Base-by-base conservation (phyloP, 1,140 invertebrate species). In the Brachionus angularis region DNA sequence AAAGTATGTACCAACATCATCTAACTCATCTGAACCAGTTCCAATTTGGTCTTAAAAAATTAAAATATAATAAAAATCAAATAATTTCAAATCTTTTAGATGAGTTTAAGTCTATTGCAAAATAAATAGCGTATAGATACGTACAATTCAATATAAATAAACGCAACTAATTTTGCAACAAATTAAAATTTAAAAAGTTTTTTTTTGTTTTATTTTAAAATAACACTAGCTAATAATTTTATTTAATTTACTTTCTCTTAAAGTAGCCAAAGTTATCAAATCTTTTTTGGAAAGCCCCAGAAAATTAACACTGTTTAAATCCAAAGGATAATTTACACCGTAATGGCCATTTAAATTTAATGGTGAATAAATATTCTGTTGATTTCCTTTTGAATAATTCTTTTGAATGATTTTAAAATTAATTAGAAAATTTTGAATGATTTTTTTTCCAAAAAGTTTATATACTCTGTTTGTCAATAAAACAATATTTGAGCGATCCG, bases 1-100 rank as follows among this genome's bases (percentile, higher is more conserved):
- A 75, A 79, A 81, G 64, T 81, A 79, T 14, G 79, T 79, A n/a
- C 78, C 77, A 39, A 78, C 78, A 73, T 81, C 77, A 73, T 81
- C 77, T 21, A 81, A 53, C 47, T 80, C 75, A 31, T 47, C 61
- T 14, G 31, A 12, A 21, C 61, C 31, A 5, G 31, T 23, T 8
- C 49, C 49, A 71, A 33, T 53, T 33, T 71, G 18, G 18, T 71
- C 67, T 39, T 39, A 10, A 50, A 7, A 50, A 16, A 50, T 10
- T 7, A 50, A 50, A 16, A 5, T 18, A 7, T 42, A 16, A 21
- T 50, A 50, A 50, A 16, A 50, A 50, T 29, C 2, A n/a, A 5
- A 42, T 2, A 47, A 23, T 67, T n/a, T 21, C 18, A 14, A 3
- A 42, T 23, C 27, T 16, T 23, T 42, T 42, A 16, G 39, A 10